Evolutionary conservation across 1,140 invertebrate genomes (phyloP).

Genomic region (Eciton burchellii): DNA sequence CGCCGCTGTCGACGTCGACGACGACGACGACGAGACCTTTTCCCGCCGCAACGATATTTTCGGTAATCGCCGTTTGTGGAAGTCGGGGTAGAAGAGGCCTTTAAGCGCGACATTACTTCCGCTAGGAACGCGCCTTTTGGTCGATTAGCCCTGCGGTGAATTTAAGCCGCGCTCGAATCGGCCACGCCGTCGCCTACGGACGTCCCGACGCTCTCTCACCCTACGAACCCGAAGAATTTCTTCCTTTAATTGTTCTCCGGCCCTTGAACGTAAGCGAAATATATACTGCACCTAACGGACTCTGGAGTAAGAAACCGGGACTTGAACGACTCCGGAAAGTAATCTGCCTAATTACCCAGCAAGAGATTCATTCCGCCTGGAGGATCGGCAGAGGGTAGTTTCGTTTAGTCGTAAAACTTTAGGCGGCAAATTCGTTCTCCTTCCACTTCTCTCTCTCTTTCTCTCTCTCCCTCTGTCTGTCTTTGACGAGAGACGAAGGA

Average conservation of each 20-base stretch:
- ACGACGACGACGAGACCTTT: constrained; percentile 35
- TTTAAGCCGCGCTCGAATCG: constrained; percentile 77
- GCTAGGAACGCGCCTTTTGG: constrained; percentile 82
- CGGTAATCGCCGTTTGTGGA: constrained; percentile 68
- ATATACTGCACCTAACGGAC: constrained; percentile 64
- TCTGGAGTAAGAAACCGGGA: constrained; percentile 77
- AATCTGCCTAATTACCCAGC: constrained; percentile 85
- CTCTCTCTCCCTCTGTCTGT: background rate
- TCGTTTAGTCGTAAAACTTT: constrained; percentile 69
- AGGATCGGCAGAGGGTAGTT: constrained; percentile 69
- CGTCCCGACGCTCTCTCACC: constrained; percentile 48
- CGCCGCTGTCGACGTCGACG: background rate
- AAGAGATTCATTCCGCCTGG: constrained; percentile 82
- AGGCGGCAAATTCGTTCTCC: constrained; percentile 37
- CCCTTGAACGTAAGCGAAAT: constrained; percentile 58
- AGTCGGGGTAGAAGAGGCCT: constrained; percentile 32
- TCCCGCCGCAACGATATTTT: constrained; percentile 66
- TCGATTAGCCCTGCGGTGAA: constrained; percentile 82
- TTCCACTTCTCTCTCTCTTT: background rate
- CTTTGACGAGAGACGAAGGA: background rate
- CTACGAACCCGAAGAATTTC: constrained; percentile 76
- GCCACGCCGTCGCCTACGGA: constrained; percentile 36
- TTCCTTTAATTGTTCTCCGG: constrained; percentile 81
- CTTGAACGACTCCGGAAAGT: constrained; percentile 84
- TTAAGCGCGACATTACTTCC: constrained; percentile 79